A percentile compares a stretch with the other conserved stretches of the same genome.
Conservation (phyloP, 2,888 invertebrate species). For the Thymelicus acteon region DNA sequence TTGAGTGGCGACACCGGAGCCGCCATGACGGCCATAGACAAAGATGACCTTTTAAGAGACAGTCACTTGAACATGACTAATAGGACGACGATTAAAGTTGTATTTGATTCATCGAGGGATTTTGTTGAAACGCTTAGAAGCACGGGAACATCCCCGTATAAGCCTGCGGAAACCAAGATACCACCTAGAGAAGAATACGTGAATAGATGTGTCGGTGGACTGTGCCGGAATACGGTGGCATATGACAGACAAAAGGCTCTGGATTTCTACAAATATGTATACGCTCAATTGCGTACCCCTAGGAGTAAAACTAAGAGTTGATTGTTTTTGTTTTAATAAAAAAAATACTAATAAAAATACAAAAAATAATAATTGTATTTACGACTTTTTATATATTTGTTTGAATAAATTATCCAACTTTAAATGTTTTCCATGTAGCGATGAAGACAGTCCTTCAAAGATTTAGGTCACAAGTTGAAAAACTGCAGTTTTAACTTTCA, state of each 20-base stretch:
- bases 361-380: too few species aligned
- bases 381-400: background rate
- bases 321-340: constrained; percentile 6
- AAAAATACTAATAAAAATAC: too few species aligned
- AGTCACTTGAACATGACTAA: constrained; percentile 73
- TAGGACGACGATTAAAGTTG: constrained; percentile 72
- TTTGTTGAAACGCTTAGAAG: constrained; percentile 76
- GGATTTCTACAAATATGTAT: constrained; percentile 80
- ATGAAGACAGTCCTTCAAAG: too few species aligned
- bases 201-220: constrained; percentile 64
- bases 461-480: too few species aligned
- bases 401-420: too few species aligned
- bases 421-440: too few species aligned
- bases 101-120: constrained; percentile 75
- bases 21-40: constrained; percentile 72
- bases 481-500: too few species aligned
- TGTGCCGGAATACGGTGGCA: constrained; percentile 67
- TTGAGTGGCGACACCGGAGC: constrained; percentile 66
- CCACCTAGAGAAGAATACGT: constrained; percentile 61
- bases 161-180: constrained; percentile 53
- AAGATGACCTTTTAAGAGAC: constrained; percentile 67
- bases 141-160: constrained; percentile 59
- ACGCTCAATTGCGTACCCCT: constrained; percentile 73
- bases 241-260: constrained; percentile 76
- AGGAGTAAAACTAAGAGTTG: constrained; percentile 48